Evolutionary conservation across 1,140 invertebrate species (phyloP).

Genomic region (Caerostris darwini): DNA sequence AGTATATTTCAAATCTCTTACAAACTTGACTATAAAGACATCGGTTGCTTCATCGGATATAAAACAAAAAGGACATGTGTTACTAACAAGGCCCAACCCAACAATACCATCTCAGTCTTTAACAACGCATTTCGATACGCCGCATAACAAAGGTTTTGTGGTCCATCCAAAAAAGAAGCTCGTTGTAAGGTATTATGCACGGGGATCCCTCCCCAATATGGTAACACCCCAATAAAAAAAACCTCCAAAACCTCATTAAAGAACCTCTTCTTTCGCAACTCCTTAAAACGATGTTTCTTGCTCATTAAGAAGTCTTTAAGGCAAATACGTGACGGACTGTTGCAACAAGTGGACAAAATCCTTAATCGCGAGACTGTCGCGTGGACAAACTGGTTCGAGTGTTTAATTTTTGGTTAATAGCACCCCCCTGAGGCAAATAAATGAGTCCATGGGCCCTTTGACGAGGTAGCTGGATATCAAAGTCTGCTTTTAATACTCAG

Average conservation of each 20-base stretch:
- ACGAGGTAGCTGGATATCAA: background rate
- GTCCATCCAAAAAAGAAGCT: background rate
- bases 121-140: background rate
- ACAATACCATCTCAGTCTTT: background rate
- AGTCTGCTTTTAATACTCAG: background rate
- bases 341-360: background rate
- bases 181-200: background rate
- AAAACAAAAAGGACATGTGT: background rate
- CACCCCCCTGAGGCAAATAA: conserved; percentile 3
- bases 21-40: background rate
- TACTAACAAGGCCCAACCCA: background rate
- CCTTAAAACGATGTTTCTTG: background rate
- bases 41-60: background rate
- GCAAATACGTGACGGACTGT: background rate
- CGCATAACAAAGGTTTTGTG: background rate
- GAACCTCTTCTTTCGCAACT: conserved; percentile 32
- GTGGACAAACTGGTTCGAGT: conserved; percentile 47
- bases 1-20: no score
- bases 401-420: conserved; percentile 55
- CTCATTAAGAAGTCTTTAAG: background rate
- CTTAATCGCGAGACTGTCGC: conserved; percentile 65
- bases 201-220: background rate
- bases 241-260: conserved; percentile 16
- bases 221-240: conserved; percentile 9
- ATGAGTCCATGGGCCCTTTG: conserved; percentile 26